These are phyloP conservation scores for Ormyrus nitidulus DNA, from an alignment of 2,888 invertebrate species.

Conservation along the genomic window DNA sequence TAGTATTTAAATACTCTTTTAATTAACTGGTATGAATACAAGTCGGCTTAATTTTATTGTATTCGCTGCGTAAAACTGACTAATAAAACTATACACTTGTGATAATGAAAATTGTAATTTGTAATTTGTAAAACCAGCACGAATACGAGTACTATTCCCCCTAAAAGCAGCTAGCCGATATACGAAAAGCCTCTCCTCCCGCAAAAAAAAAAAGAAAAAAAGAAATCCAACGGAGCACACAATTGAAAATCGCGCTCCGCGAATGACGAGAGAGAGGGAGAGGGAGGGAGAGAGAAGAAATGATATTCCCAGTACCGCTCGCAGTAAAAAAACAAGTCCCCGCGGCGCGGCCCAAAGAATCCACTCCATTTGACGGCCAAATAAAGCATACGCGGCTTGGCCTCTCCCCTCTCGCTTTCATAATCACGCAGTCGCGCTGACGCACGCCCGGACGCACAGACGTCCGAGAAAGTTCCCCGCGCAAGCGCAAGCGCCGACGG, in stretches of 20 bases:
- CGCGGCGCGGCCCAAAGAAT: neutral
- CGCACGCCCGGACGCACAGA: neutral
- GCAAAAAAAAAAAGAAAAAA: neutral
- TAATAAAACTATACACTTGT: too few relatives aligned
- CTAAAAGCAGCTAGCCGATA: too few relatives aligned
- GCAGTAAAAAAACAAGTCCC: too few relatives aligned
- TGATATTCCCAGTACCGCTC: too few relatives aligned
- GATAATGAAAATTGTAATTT: too few relatives aligned
- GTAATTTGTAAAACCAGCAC: too few relatives aligned
- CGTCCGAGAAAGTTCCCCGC: neutral
- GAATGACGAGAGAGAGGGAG: neutral
- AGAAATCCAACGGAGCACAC: neutral
- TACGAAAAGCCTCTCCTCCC: too few relatives aligned
- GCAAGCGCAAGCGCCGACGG: neutral
- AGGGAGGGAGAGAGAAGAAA: neutral
- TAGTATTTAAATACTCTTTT: too few relatives aligned
- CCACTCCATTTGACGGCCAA: neutral
- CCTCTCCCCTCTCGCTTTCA: conserved; percentile 12
- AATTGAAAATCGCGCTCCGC: neutral
- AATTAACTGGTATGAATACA: too few relatives aligned
- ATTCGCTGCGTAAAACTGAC: too few relatives aligned
- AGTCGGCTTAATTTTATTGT: too few relatives aligned
- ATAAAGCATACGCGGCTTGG: conserved; percentile 1
- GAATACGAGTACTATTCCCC: too few relatives aligned
- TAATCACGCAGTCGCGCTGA: neutral